These are phyloP conservation scores for Enteromius thamalakanensis DNA, from an alignment of 2,797 vertebrate species.

Conservation along the genomic window DNA sequence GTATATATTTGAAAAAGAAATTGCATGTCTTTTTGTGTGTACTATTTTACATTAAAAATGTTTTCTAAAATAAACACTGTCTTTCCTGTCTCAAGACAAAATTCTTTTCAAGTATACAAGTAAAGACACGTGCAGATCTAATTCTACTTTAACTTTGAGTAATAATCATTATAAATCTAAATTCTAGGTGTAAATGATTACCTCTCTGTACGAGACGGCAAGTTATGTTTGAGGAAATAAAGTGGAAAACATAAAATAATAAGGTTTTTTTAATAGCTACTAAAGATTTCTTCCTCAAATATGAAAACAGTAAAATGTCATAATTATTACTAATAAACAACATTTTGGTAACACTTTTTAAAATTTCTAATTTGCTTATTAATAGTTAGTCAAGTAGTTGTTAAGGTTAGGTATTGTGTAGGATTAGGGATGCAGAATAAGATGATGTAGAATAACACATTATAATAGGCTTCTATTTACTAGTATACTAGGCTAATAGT, in stretches of 20 bases:
- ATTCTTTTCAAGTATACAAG: not conserved
- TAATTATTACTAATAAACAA: not conserved
- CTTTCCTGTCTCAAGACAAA: not conserved
- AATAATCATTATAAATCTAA: not conserved
- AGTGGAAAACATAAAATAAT: rapidly evolving
- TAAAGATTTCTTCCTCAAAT: not conserved
- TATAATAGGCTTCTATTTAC: no score
- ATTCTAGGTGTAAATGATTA: not conserved
- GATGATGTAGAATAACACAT: no score
- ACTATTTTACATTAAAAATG: not conserved
- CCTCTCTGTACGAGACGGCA: not conserved
- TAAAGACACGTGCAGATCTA: not conserved
- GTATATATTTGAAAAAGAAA: not conserved
- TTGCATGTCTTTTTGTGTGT: constrained; percentile 19
- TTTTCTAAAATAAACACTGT: not conserved
- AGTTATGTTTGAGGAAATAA: not conserved
- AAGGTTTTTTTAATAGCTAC: not conserved
- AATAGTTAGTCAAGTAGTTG: no score
- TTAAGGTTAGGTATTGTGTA: no score
- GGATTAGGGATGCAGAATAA: no score
- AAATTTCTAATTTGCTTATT: no score
- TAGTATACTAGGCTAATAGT: no score
- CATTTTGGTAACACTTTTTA: no score
- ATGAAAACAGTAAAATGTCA: not conserved
- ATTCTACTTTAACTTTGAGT: not conserved